Percentiles rank a stretch among this genome's conserved stretches.
These are phyloP conservation scores for Cataglyphis albicans DNA, from an alignment of 2,888 invertebrate genomes.

Conservation along the genomic window DNA sequence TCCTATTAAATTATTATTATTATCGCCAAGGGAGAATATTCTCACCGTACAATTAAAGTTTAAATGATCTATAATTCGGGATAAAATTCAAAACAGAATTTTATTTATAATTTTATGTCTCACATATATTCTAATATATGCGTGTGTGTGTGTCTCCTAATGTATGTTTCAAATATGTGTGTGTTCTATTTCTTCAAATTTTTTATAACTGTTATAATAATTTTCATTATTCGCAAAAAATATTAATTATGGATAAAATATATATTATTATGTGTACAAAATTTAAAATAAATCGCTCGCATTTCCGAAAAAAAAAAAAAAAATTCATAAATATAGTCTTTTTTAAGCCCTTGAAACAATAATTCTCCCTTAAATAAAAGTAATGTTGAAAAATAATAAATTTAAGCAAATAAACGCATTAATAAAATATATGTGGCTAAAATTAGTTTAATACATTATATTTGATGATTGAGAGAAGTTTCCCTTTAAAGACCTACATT, in stretches of 20 bases:
- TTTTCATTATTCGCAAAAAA: too few relatives aligned
- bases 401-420: neutral
- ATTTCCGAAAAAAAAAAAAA: too few relatives aligned
- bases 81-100: neutral
- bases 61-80: neutral
- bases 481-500: neutral
- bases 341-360: too few relatives aligned
- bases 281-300: too few relatives aligned
- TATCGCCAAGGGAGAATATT: neutral
- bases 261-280: too few relatives aligned
- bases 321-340: too few relatives aligned
- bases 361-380: neutral
- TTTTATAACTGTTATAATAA: too few relatives aligned
- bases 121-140: neutral
- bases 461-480: neutral
- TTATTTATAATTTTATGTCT: neutral
- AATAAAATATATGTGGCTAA: neutral
- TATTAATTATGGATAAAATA: too few relatives aligned
- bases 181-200: neutral
- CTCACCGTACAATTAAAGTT: neutral
- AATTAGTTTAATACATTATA: neutral
- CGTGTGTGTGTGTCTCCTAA: neutral
- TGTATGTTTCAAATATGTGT: neutral
- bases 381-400: neutral
- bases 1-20: conserved; percentile 9